These are phyloP conservation scores for Anthophora plumipes DNA, from an alignment of 2,888 invertebrate species.

Conservation along the genomic window DNA sequence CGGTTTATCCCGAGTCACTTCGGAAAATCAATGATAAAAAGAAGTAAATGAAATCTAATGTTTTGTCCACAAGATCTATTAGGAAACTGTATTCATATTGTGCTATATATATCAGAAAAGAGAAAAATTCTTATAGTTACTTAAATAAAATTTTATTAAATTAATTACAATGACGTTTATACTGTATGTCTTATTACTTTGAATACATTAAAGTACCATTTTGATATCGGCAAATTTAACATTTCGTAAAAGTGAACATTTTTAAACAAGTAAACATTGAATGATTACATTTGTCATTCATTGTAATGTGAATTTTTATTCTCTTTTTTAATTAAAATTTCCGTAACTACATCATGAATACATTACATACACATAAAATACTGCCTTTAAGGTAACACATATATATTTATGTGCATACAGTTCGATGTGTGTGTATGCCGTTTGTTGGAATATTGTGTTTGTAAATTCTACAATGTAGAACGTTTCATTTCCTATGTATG, in stretches of 20 bases:
- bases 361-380: conserved; percentile 1
- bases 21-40: conserved; percentile 77
- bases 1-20: conserved; percentile 64
- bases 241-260: not conserved
- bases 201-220: too few species aligned
- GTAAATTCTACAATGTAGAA: not conserved
- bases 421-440: conserved; percentile 1
- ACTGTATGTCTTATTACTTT: not conserved
- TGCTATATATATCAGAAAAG: not conserved
- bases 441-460: not conserved
- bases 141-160: not conserved
- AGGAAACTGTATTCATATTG: not conserved
- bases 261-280: not conserved
- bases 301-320: not conserved
- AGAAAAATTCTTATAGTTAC: not conserved
- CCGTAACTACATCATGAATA: not conserved
- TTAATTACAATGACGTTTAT: not conserved
- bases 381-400: conserved; percentile 1
- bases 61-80: not conserved
- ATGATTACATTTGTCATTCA: not conserved
- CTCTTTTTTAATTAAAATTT: not conserved
- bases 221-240: too few species aligned
- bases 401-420: not conserved
- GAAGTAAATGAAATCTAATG: conserved; percentile 24
- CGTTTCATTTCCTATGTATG: not conserved